phyloP scores from a whole-genome alignment of 2,797 vertebrate species.

The Lemur catta region DNA sequence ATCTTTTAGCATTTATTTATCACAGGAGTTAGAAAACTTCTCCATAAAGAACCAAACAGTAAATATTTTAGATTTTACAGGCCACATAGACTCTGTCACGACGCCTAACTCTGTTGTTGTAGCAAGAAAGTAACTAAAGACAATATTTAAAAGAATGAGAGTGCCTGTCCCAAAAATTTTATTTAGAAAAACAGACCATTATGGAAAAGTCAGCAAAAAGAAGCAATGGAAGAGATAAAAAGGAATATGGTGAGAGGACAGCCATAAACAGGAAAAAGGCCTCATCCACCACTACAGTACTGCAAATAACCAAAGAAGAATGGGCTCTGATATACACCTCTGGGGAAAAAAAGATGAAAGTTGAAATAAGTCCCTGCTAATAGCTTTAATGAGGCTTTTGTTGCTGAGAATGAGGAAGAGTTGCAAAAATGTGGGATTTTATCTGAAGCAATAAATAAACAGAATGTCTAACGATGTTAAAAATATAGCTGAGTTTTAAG shows the following conservation, averaged over 20 bases:
- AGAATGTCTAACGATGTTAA: too few relatives aligned
- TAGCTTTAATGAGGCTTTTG: neutral
- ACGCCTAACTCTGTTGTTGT: neutral
- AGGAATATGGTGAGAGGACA: neutral
- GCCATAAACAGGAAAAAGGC: neutral
- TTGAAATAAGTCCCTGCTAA: neutral
- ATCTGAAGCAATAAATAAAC: neutral
- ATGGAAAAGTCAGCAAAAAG: neutral
- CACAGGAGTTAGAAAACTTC: neutral
- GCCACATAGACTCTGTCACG: neutral
- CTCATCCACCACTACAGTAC: neutral
- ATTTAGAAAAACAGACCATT: neutral
- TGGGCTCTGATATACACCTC: neutral
- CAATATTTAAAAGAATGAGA: neutral
- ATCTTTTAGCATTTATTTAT: neutral
- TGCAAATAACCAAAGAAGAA: neutral
- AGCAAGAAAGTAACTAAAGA: neutral
- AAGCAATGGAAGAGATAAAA: neutral
- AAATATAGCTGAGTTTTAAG: neutral
- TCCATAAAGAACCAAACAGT: too few relatives aligned
- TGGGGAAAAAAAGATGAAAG: neutral
- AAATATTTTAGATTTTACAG: neutral
- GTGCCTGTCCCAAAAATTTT: neutral
- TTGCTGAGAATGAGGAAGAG: neutral
- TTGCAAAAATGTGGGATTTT: neutral